These are phyloP conservation scores for Oncorhynchus mykiss DNA, from an alignment of 2,113 vertebrate species.

Conservation along the genomic window DNA sequence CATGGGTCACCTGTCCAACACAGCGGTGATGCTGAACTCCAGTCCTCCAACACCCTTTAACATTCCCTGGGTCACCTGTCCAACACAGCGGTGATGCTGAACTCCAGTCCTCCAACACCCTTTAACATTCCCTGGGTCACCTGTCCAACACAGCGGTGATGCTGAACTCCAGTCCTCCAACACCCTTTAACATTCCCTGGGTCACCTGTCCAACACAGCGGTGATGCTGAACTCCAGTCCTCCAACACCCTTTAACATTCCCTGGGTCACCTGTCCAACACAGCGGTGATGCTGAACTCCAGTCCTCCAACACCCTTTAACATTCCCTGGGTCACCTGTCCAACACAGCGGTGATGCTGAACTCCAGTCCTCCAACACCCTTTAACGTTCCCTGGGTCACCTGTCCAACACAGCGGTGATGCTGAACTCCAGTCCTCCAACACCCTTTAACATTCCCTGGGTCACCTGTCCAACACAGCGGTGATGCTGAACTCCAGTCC, in stretches of 20 bases:
- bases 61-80: constrained; percentile 49
- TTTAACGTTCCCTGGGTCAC: constrained; percentile 34
- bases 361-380: neutral
- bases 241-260: neutral
- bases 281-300: constrained; percentile 46
- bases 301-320: too few relatives aligned
- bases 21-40: constrained; percentile 47
- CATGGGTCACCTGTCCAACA: constrained; percentile 55
- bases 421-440: constrained; percentile 25
- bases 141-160: constrained; percentile 52
- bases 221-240: constrained; percentile 39
- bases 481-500: constrained; percentile 39
- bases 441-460: constrained; percentile 5
- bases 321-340: constrained; percentile 49
- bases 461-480: constrained; percentile 55
- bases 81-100: constrained; percentile 49
- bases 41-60: too few relatives aligned
- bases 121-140: constrained; percentile 35
- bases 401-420: constrained; percentile 52
- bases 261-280: constrained; percentile 55
- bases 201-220: constrained; percentile 55
- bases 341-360: constrained; percentile 49
- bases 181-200: constrained; percentile 5
- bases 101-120: neutral
- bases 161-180: constrained; percentile 25